Conservation (phyloP, 1,140 invertebrate genomes). For the Pseudomyrmex concolor region DNA sequence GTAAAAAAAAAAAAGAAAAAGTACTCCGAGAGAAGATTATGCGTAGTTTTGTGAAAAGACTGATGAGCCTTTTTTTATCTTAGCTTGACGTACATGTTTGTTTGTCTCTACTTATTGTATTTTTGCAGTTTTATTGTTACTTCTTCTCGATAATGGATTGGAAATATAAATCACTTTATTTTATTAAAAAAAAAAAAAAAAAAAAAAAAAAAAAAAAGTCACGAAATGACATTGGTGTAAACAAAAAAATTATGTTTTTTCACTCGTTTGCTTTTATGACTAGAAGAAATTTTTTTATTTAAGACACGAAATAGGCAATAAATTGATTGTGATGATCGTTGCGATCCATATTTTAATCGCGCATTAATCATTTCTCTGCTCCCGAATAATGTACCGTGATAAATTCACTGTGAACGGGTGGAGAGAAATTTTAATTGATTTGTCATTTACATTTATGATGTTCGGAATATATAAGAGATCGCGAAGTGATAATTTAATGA, state of each 20-base stretch:
- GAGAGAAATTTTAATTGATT: constrained; percentile 50
- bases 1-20: constrained; percentile 40
- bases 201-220: too few relatives aligned
- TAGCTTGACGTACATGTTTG: too few relatives aligned
- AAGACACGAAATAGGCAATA: neutral
- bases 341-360: constrained; percentile 13
- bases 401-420: constrained; percentile 3
- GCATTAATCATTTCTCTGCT: constrained; percentile 41
- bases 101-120: too few relatives aligned
- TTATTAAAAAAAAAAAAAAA: too few relatives aligned
- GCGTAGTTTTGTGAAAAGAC: neutral
- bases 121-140: too few relatives aligned
- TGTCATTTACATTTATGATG: constrained; percentile 52
- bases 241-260: neutral
- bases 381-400: constrained; percentile 46
- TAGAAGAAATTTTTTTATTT: neutral
- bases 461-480: constrained; percentile 46
- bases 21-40: neutral
- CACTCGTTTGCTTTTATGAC: neutral
- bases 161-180: too few relatives aligned
- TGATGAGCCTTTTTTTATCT: constrained; percentile 8
- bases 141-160: too few relatives aligned
- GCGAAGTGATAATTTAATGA: constrained; percentile 50
- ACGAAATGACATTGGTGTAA: too few relatives aligned
- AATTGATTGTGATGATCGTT: constrained; percentile 8